phyloP scores from a whole-genome alignment of 2,113 vertebrate genomes.

The Chroicocephalus ridibundus region DNA sequence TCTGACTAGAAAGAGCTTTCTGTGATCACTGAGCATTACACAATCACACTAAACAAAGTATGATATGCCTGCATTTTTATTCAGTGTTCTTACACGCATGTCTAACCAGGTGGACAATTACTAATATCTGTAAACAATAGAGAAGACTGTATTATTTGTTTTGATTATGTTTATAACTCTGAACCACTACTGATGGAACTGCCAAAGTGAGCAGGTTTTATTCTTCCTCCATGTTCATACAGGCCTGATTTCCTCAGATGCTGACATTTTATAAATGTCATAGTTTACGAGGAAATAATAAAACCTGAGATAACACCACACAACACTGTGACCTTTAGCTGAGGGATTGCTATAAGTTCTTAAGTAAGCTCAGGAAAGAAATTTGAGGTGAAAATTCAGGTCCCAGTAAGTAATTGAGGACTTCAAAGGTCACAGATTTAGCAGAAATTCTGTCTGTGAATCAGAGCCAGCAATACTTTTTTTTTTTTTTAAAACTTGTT shows the following conservation, averaged over 20 bases:
- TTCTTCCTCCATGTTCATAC: neutral
- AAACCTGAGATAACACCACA: constrained; percentile 63
- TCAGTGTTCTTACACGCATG: neutral
- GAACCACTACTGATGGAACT: neutral
- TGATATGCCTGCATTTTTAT: neutral
- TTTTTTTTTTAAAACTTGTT: neutral
- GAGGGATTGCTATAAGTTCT: constrained; percentile 53
- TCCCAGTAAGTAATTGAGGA: constrained; percentile 67
- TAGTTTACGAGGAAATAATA: constrained; percentile 73
- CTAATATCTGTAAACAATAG: neutral
- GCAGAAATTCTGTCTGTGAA: constrained; percentile 44
- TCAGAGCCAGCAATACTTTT: neutral
- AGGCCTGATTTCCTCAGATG: constrained; percentile 33
- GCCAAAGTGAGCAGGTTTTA: neutral
- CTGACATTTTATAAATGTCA: constrained; percentile 76
- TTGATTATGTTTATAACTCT: neutral
- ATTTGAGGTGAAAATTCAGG: constrained; percentile 61
- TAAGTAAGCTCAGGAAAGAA: constrained; percentile 57
- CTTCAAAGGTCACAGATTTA: constrained; percentile 66
- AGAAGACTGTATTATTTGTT: neutral
- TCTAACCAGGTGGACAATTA: neutral
- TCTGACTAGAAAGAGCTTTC: neutral
- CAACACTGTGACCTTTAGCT: constrained; percentile 70
- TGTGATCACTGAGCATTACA: neutral
- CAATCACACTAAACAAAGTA: neutral